Conservation (phyloP, 2,113 vertebrate genomes). For the Catharus minimus region DNA sequence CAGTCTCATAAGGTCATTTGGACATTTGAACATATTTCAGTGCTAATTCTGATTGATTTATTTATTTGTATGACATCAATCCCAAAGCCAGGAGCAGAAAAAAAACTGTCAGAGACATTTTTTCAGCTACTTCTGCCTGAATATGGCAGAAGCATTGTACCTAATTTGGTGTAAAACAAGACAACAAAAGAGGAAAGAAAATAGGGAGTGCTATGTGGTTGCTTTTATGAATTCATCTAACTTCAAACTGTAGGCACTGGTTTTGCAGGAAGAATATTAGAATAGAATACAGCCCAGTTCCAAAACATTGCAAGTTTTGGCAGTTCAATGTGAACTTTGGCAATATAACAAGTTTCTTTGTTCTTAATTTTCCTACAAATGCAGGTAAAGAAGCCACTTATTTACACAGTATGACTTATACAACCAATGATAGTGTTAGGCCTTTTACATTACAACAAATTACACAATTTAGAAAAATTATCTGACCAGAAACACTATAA, state of each 20-base stretch:
- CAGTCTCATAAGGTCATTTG: not conserved
- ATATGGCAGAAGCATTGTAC: not conserved
- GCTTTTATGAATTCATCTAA: not conserved
- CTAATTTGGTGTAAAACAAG: not conserved
- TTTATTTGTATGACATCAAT: not conserved
- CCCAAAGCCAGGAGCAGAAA: not conserved
- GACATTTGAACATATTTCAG: not conserved
- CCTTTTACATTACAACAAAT: not conserved
- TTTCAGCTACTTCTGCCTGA: not conserved
- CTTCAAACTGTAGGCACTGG: not conserved
- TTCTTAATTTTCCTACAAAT: not conserved
- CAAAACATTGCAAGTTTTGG: not conserved
- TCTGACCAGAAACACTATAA: not conserved
- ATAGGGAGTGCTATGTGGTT: not conserved
- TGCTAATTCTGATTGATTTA: not conserved
- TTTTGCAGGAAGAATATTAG: not conserved
- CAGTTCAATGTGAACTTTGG: not conserved
- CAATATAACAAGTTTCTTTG: not conserved
- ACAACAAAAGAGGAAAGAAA: not conserved
- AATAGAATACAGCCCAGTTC: not conserved
- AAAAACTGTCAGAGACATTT: not conserved
- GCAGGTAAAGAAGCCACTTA: not conserved
- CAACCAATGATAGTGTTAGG: not conserved
- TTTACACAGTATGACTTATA: not conserved
- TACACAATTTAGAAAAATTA: not conserved